Evolutionary conservation across 2,888 invertebrate genomes (phyloP).

Genomic region (Xiphydria camelus): DNA sequence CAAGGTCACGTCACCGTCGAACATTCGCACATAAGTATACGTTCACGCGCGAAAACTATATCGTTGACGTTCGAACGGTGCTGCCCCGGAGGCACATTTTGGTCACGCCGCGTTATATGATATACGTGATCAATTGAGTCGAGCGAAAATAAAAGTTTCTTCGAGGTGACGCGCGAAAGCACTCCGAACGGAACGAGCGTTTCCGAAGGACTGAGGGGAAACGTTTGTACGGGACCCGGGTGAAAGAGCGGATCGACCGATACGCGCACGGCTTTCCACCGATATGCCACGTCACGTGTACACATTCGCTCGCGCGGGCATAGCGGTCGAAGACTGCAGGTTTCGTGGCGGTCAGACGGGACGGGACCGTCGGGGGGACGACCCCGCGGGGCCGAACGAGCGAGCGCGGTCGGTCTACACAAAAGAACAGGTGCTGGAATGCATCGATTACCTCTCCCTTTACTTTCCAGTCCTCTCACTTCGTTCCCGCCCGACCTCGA

Average conservation of each 20-base stretch:
- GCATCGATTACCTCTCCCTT: constrained; percentile 37
- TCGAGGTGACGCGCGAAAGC: not conserved
- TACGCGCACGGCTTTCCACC: too few species aligned
- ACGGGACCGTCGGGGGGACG: not conserved
- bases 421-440: constrained; percentile 52
- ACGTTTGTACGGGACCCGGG: not conserved
- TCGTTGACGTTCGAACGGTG: too few species aligned
- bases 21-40: too few species aligned
- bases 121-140: too few species aligned
- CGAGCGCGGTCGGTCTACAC: constrained; percentile 18
- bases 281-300: too few species aligned
- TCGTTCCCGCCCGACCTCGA: constrained; percentile 1
- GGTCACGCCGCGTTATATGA: too few species aligned
- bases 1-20: too few species aligned
- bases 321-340: too few species aligned
- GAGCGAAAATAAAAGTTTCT: not conserved
- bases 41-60: too few species aligned
- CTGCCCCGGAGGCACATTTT: too few species aligned
- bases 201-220: not conserved
- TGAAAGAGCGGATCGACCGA: too few species aligned
- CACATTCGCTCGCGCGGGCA: too few species aligned
- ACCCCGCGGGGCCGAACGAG: not conserved
- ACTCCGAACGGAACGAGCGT: not conserved
- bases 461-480: constrained; percentile 6
- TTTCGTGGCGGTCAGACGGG: constrained; percentile 3